phyloP scores from a whole-genome alignment of 2,797 vertebrate genomes.

The Leptoclinus maculatus region DNA sequence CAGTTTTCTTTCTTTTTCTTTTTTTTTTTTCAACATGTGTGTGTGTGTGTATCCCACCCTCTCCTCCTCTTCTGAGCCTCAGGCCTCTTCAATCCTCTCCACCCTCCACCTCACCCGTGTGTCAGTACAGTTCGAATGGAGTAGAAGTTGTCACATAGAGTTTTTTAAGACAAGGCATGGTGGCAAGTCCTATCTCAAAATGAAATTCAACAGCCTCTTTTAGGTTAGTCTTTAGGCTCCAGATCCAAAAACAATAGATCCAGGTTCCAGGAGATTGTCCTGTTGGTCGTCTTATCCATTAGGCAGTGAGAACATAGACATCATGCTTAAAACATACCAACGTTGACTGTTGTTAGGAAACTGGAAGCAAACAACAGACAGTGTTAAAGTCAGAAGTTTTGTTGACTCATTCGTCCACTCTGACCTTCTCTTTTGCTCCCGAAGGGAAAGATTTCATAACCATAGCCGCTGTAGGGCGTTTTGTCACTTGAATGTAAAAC shows the following conservation, averaged over 20 bases:
- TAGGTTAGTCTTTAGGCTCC: background rate
- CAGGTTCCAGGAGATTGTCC: background rate
- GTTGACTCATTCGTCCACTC: background rate
- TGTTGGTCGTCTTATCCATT: background rate
- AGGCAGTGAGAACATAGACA: no score
- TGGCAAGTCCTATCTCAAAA: background rate
- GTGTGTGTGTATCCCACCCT: conserved; percentile 18
- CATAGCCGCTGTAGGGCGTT: background rate
- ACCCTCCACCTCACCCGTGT: conserved; percentile 27
- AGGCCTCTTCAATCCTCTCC: conserved; percentile 31
- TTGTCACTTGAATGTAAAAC: conserved; percentile 1
- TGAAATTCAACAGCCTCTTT: background rate
- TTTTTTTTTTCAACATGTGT: conserved; percentile 19
- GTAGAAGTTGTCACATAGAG: background rate
- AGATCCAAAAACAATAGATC: background rate
- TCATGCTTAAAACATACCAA: background rate
- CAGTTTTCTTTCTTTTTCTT: conserved; percentile 21
- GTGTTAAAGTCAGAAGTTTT: background rate
- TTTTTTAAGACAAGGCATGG: background rate
- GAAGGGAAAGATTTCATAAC: background rate
- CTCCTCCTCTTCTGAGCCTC: conserved; percentile 46
- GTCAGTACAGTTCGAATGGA: conserved; percentile 2
- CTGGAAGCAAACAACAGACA: background rate
- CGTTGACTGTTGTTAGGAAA: background rate
- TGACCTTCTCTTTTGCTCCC: background rate